Conservation (phyloP, 2,113 vertebrate species). For the Columbina picui region DNA sequence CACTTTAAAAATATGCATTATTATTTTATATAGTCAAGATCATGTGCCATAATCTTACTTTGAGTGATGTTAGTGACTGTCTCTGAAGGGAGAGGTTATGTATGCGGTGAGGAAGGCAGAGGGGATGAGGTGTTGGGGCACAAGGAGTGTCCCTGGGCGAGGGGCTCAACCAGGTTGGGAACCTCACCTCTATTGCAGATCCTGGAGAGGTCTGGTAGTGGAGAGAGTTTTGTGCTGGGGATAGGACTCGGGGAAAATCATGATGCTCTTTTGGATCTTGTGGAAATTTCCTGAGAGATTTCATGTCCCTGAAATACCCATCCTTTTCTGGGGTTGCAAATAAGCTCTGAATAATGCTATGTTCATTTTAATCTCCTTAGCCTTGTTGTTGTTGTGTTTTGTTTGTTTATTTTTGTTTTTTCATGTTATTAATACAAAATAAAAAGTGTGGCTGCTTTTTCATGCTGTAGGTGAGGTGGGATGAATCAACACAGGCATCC, state of each 20-base stretch:
- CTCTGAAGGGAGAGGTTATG: rapidly evolving
- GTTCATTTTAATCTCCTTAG: not conserved
- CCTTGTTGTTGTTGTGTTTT: no score
- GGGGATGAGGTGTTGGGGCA: not conserved
- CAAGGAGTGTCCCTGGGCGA: not conserved
- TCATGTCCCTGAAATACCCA: rapidly evolving
- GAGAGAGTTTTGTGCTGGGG: not conserved
- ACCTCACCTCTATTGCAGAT: not conserved
- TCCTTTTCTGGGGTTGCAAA: not conserved
- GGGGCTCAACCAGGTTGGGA: not conserved
- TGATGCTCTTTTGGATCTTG: not conserved
- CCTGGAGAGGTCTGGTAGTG: no score
- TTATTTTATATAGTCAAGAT: not conserved
- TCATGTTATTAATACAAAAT: not conserved
- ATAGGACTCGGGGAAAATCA: not conserved
- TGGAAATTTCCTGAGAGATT: not conserved
- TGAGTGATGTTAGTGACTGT: no score
- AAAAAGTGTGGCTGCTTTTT: not conserved
- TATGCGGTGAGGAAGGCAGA: rapidly evolving
- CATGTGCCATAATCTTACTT: not conserved
- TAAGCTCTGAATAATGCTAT: not conserved
- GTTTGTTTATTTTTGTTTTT: not conserved
- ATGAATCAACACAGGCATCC: not conserved
- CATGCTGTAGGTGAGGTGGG: not conserved
- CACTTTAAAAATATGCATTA: not conserved